Evolutionary conservation across 2,888 invertebrate genomes (phyloP), one percentile per base, ranked within the genome.

Genomic region (Ennomos quercinarius): DNA sequence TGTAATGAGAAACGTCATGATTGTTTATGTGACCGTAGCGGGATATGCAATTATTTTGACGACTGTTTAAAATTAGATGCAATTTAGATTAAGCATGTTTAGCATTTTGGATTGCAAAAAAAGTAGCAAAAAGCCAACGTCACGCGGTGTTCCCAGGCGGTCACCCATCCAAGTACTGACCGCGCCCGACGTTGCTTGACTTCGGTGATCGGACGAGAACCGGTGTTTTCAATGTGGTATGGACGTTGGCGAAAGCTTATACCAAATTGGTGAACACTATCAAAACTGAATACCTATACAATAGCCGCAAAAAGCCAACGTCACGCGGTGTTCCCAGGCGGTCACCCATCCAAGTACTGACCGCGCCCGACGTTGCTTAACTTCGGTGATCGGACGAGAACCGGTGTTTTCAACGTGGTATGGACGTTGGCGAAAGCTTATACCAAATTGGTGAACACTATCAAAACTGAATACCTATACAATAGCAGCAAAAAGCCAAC

Each of bases 341-440:
- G 88, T 88, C 87, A 87, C 87, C 67, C 60, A 63, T 64, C 57
- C 60, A 62, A 66, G 88, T 87, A 87, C 88, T 88, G 83, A 87
- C 82, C 82, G 77, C 85, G 87, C 86, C 87, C 86, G 83, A 87
- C 78, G 85, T 84, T 84, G 87, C 84, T 86, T 88, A 86, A 86
- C 86, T 87, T 85, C 86, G 84, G 87, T 89, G 87, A 87, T 89
- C 86, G 85, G 87, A 87, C 86, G 87, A 87, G 86, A 87, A 86
- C 85, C 85, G 68, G 67, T 68, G 66, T 67, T 27, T 52, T 67
- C 66, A 68, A 71, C 67, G 70, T 68, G 65, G 66, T 68, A 66
- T 66, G 65, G 65, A 66, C 68, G 61, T 66, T 63, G 60, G 46
- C 46, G 27, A 43, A 27, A 17, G 17, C 17, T 17, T 3, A 17